phyloP scores from a whole-genome alignment of 2,797 vertebrate species.

The Coracias cyanogaster region DNA sequence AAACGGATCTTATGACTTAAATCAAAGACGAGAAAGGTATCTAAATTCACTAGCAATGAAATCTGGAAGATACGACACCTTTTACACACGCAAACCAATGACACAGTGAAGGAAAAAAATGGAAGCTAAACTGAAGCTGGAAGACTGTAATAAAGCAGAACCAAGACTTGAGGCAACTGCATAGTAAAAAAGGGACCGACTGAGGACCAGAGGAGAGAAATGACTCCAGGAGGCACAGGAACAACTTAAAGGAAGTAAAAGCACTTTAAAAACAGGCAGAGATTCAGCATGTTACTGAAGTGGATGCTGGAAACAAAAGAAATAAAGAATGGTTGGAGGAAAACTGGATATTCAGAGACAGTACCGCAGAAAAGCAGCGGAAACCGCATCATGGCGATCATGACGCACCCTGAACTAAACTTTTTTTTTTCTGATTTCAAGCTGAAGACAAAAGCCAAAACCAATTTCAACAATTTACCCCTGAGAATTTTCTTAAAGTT shows the following conservation, averaged over 20 bases:
- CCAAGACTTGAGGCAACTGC: neutral
- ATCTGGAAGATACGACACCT: neutral
- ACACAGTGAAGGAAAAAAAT: neutral
- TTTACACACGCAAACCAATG: neutral
- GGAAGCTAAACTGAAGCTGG: neutral
- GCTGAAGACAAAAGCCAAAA: too few relatives aligned
- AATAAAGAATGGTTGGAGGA: neutral
- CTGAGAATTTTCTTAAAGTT: neutral
- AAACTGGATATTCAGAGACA: neutral
- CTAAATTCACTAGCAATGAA: neutral
- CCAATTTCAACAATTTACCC: neutral
- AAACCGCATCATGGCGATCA: neutral
- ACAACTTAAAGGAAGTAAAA: neutral
- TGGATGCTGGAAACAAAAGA: neutral
- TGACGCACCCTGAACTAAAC: neutral
- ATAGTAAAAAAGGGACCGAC: neutral
- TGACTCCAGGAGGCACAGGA: neutral
- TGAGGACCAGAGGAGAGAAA: neutral
- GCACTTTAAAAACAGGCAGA: neutral
- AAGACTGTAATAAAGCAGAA: neutral
- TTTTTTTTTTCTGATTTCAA: neutral
- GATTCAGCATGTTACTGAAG: neutral
- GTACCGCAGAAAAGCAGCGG: neutral
- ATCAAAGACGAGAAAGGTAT: neutral
- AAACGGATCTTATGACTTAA: neutral